A percentile compares a stretch with the other conserved stretches of the same genome.
Conservation (phyloP, 2,113 vertebrate species). For the Ciconia stormi region DNA sequence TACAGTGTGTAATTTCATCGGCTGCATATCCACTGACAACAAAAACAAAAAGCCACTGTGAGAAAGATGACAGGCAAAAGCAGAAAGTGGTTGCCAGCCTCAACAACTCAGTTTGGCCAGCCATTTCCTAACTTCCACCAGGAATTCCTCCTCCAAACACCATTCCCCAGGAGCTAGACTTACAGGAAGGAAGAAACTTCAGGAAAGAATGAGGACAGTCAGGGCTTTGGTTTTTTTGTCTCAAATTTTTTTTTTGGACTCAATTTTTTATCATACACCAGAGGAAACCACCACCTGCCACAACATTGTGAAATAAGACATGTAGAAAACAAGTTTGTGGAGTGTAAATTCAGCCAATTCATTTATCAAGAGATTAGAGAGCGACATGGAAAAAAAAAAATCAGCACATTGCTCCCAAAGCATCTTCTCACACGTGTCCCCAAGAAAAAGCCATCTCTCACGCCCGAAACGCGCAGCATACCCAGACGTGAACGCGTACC, state of each 20-base stretch:
- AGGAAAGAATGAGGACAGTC: background rate
- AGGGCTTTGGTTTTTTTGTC: background rate
- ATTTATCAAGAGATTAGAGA: background rate
- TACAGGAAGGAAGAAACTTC: background rate
- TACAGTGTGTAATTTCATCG: constrained; percentile 98
- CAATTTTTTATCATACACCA: background rate
- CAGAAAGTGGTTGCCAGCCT: background rate
- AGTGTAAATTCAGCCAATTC: background rate
- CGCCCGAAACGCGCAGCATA: background rate
- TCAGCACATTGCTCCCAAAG: background rate
- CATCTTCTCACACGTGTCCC: background rate
- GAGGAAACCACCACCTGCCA: background rate
- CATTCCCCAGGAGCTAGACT: background rate
- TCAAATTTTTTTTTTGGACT: background rate
- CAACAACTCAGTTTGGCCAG: background rate
- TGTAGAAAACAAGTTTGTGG: background rate
- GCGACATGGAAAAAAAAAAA: background rate
- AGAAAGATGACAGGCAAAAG: background rate
- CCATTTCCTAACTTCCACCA: background rate
- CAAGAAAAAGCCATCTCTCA: background rate
- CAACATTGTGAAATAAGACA: background rate
- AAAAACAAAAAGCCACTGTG: constrained; percentile 18
- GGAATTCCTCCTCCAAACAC: background rate
- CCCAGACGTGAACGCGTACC: rapidly evolving
- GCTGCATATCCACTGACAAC: constrained; percentile 92